phyloP scores from a whole-genome alignment of 2,113 vertebrate genomes.

The Gymnorhina tibicen region DNA sequence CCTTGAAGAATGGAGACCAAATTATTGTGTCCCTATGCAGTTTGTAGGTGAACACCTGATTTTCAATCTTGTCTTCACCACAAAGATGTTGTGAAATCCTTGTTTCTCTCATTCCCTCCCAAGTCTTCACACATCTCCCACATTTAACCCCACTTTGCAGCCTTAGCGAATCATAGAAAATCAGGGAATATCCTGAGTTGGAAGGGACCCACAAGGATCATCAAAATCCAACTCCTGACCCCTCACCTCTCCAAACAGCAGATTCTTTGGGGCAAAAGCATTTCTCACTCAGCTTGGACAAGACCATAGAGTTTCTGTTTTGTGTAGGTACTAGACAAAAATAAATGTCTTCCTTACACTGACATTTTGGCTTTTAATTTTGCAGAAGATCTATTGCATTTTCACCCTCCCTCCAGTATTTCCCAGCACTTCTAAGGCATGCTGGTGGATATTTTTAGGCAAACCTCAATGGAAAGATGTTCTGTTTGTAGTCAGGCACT shows the following conservation, averaged over 20 bases:
- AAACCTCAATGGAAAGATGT: not conserved
- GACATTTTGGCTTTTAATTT: not conserved
- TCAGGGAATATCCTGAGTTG: not conserved
- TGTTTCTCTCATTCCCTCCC: not conserved
- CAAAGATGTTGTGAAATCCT: not conserved
- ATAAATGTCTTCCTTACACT: not conserved
- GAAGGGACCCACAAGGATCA: no score
- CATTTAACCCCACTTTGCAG: not conserved
- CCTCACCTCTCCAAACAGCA: not conserved
- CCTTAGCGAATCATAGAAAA: not conserved
- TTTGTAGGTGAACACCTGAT: not conserved
- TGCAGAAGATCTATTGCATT: not conserved
- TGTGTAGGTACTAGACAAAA: not conserved
- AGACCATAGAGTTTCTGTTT: not conserved
- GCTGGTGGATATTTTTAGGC: conserved; percentile 12
- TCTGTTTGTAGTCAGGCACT: conserved; percentile 22
- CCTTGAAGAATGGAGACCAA: not conserved
- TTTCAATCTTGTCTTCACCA: not conserved
- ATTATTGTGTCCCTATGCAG: not conserved
- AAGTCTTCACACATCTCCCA: not conserved
- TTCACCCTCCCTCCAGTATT: not conserved
- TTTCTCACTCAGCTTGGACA: not conserved
- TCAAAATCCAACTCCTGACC: not conserved
- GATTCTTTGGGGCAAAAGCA: not conserved
- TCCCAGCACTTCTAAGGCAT: not conserved